Conservation (phyloP, 2,888 invertebrate genomes). For the Lymantria dispar region DNA sequence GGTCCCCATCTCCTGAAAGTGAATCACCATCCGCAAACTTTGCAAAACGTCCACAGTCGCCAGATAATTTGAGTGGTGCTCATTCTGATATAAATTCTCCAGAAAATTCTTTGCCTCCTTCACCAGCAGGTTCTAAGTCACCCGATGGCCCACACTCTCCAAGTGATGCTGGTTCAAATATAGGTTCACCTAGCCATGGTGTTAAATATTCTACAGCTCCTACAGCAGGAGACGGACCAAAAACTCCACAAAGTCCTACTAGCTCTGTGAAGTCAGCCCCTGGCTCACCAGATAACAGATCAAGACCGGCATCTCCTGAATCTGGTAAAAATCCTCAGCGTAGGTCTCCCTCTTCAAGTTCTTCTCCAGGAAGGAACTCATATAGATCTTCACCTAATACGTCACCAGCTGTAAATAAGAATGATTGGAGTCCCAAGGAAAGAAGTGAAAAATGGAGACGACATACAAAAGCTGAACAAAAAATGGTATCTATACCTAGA, state of each 20-base stretch:
- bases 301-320: constrained; percentile 62
- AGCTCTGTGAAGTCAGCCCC: constrained; percentile 57
- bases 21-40: constrained; percentile 43
- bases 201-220: constrained; percentile 54
- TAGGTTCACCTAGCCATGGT: constrained; percentile 54
- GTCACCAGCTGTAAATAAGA: constrained; percentile 47
- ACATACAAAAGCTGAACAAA: constrained; percentile 75
- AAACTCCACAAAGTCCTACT: constrained; percentile 62
- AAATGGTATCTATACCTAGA: constrained; percentile 57
- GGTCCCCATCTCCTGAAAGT: constrained; percentile 59
- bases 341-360: constrained; percentile 57
- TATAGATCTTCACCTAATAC: constrained; percentile 49
- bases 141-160: constrained; percentile 75
- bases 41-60: constrained; percentile 50
- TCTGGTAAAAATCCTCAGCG: constrained; percentile 49
- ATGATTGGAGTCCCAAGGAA: constrained; percentile 66
- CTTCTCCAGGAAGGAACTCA: constrained; percentile 61
- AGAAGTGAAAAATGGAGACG: constrained; percentile 60
- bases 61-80: constrained; percentile 67
- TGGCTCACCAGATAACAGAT: constrained; percentile 53
- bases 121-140: constrained; percentile 66
- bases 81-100: constrained; percentile 76
- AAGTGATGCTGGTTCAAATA: constrained; percentile 54
- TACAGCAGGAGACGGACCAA: constrained; percentile 60
- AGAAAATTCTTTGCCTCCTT: constrained; percentile 66